phyloP scores from a whole-genome alignment of 2,113 vertebrate species.

The Mus pahari region DNA sequence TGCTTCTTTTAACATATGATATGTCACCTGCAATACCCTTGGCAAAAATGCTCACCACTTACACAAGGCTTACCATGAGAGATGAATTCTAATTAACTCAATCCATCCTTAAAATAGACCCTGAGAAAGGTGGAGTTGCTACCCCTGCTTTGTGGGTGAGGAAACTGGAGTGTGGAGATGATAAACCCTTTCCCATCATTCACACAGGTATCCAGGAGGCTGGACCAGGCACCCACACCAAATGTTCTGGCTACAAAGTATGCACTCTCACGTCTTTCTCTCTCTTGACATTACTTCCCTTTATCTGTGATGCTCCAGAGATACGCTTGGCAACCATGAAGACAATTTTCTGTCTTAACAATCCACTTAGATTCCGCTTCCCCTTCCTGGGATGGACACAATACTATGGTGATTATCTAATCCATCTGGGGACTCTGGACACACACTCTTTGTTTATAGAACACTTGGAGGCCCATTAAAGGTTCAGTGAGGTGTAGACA shows the following conservation, averaged over 20 bases:
- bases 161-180: background rate
- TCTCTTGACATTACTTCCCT: background rate
- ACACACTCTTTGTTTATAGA: background rate
- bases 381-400: background rate
- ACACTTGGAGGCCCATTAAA: slow-evolving; percentile 33
- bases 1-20: background rate
- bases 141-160: background rate
- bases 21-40: background rate
- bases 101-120: background rate
- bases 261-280: background rate
- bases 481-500: slow-evolving; percentile 6
- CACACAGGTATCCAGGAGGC: background rate
- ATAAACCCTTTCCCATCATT: background rate
- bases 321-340: background rate
- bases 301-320: background rate
- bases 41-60: background rate
- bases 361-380: slow-evolving; percentile 25
- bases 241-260: background rate
- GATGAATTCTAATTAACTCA: background rate
- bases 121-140: background rate
- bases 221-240: background rate
- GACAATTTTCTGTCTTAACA: background rate
- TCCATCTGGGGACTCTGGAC: background rate
- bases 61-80: background rate
- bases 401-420: background rate